Evolutionary conservation across 2,797 vertebrate genomes (phyloP).

Genomic region (Notolabrus celidotus): DNA sequence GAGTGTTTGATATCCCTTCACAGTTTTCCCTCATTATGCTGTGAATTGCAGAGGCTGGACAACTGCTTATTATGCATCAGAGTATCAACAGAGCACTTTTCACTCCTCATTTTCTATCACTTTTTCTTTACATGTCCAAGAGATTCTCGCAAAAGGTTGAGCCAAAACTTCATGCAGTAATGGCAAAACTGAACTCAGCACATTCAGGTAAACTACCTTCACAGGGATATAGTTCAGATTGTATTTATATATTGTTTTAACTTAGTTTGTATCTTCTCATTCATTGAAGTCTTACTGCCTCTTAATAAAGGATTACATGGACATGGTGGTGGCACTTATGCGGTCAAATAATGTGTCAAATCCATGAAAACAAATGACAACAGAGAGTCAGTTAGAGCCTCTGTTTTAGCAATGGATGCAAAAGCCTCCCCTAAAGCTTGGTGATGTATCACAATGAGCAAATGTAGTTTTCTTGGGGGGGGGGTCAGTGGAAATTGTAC

Average conservation of each 20-base stretch:
- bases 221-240: neutral
- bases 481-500: too few relatives aligned
- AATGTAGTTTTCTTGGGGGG: too few relatives aligned
- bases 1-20: conserved; percentile 22
- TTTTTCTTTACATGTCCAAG: neutral
- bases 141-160: neutral
- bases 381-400: neutral
- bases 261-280: neutral
- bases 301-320: neutral
- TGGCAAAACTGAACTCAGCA: neutral
- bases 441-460: too few relatives aligned
- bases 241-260: neutral
- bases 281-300: neutral
- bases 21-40: conserved; percentile 28
- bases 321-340: too few relatives aligned
- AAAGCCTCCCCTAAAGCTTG: too few relatives aligned
- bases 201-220: neutral
- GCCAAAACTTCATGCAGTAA: neutral
- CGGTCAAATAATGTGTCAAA: neutral
- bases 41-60: conserved; percentile 11
- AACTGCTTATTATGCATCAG: conserved; percentile 18
- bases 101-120: neutral
- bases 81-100: conserved; percentile 1
- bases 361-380: neutral
- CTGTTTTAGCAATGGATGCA: neutral